Evolutionary conservation across 2,888 invertebrate genomes (phyloP).

Genomic region (Lithophane socia): DNA sequence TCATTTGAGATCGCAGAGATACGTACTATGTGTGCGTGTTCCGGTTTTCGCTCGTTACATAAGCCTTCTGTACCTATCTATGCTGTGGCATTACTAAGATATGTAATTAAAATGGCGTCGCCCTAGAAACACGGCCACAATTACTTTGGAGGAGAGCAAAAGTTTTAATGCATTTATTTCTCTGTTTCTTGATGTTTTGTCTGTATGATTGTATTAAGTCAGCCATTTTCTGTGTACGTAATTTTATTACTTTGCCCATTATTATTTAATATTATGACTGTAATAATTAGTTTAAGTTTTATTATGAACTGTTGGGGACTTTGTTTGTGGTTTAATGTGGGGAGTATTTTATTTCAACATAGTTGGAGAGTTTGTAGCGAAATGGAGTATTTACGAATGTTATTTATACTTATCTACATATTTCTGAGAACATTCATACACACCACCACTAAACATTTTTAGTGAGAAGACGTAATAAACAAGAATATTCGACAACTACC

Average conservation of each 20-base stretch:
- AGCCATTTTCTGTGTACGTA: slow-evolving; percentile 66
- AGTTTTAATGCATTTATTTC: slow-evolving; percentile 79
- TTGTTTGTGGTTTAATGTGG: slow-evolving; percentile 25
- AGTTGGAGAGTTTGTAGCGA: neutral
- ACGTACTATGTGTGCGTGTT: neutral
- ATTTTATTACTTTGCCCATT: slow-evolving; percentile 53
- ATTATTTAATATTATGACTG: slow-evolving; percentile 54
- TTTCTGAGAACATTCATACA: neutral
- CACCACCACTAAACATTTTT: too few relatives aligned
- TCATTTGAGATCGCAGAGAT: neutral
- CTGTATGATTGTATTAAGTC: slow-evolving; percentile 66
- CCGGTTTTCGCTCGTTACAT: neutral
- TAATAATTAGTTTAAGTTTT: slow-evolving; percentile 68
- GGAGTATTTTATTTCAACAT: slow-evolving; percentile 24
- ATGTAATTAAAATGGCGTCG: slow-evolving; percentile 73
- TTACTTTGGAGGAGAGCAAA: slow-evolving; percentile 73
- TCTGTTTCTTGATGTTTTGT: slow-evolving; percentile 67
- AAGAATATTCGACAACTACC: too few relatives aligned
- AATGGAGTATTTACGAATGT: slow-evolving; percentile 6
- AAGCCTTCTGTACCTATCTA: slow-evolving; percentile 2
- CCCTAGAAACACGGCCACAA: slow-evolving; percentile 72
- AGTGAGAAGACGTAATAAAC: too few relatives aligned
- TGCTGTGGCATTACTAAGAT: slow-evolving; percentile 54
- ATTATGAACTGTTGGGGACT: slow-evolving; percentile 59
- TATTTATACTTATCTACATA: neutral